Evolutionary conservation across 2,888 invertebrate species (phyloP).

Genomic region (Rutpela maculata): DNA sequence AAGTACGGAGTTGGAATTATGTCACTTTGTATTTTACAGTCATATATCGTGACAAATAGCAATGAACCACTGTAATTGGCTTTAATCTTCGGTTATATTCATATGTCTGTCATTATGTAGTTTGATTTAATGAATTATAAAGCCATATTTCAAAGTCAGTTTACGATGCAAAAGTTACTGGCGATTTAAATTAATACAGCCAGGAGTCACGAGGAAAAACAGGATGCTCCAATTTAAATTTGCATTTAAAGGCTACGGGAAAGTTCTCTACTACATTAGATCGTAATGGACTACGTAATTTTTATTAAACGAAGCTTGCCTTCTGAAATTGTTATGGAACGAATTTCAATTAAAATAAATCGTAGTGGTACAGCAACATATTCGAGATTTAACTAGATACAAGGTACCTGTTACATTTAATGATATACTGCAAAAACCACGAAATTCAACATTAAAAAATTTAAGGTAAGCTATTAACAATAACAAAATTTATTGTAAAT

Average conservation of each 20-base stretch:
- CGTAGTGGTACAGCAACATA: too few species aligned
- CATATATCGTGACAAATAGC: slow-evolving; percentile 58
- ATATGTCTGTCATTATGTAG: slow-evolving; percentile 57
- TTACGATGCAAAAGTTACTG: slow-evolving; percentile 40
- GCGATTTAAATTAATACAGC: slow-evolving; percentile 44
- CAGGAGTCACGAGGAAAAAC: slow-evolving; percentile 29
- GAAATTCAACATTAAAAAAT: too few species aligned
- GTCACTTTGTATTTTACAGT: slow-evolving; percentile 62
- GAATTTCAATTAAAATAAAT: too few species aligned
- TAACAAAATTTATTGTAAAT: too few species aligned
- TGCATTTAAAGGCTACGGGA: slow-evolving; percentile 40
- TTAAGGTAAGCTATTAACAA: too few species aligned
- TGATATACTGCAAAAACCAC: too few species aligned
- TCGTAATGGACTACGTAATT: slow-evolving; percentile 1
- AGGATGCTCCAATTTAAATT: slow-evolving; percentile 41
- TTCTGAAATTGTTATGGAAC: background rate
- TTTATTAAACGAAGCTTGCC: slow-evolving; percentile 2
- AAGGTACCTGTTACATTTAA: too few species aligned
- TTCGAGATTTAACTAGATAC: too few species aligned
- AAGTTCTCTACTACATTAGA: slow-evolving; percentile 8
- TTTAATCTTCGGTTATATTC: slow-evolving; percentile 56
- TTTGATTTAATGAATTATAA: slow-evolving; percentile 58
- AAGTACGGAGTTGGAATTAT: slow-evolving; percentile 57
- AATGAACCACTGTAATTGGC: slow-evolving; percentile 58
- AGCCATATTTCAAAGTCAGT: slow-evolving; percentile 49